A percentile compares a stretch with the other conserved stretches of the same genome.
phyloP scores from a whole-genome alignment of 1,140 invertebrate species.

The Varroa destructor region DNA sequence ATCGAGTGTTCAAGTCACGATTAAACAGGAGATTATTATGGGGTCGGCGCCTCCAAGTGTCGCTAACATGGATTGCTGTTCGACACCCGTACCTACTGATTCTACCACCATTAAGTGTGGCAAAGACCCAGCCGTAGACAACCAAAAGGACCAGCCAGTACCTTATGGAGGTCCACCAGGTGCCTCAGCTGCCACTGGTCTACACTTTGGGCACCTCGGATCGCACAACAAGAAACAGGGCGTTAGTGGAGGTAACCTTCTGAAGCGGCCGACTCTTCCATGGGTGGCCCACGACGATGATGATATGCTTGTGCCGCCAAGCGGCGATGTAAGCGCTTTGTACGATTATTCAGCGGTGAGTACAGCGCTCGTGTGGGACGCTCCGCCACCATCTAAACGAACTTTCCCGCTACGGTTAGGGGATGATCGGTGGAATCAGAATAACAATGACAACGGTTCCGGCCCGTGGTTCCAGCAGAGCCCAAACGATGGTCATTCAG shows the following conservation, averaged over 20 bases:
- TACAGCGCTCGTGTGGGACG: slow-evolving; percentile 14
- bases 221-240: no score
- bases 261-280: slow-evolving; percentile 16
- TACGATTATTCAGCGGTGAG: slow-evolving; percentile 22
- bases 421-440: no score
- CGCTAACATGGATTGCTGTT: background rate
- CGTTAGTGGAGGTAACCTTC: no score
- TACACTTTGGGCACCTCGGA: no score
- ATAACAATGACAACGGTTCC: no score
- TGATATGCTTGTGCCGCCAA: background rate
- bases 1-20: slow-evolving; percentile 10
- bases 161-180: no score
- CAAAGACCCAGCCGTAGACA: no score
- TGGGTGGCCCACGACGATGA: slow-evolving; percentile 21
- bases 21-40: slow-evolving; percentile 16
- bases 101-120: no score
- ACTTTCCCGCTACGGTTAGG: slow-evolving; percentile 4
- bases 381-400: slow-evolving; percentile 14
- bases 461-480: no score
- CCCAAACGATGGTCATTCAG: no score
- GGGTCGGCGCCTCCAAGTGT: slow-evolving; percentile 17
- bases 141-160: no score
- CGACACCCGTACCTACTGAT: background rate
- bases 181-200: no score
- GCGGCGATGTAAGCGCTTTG: background rate